Evolutionary conservation across 2,888 invertebrate genomes (phyloP), one percentile per base, ranked within the genome.

Genomic region (Apocheima hispidaria): DNA sequence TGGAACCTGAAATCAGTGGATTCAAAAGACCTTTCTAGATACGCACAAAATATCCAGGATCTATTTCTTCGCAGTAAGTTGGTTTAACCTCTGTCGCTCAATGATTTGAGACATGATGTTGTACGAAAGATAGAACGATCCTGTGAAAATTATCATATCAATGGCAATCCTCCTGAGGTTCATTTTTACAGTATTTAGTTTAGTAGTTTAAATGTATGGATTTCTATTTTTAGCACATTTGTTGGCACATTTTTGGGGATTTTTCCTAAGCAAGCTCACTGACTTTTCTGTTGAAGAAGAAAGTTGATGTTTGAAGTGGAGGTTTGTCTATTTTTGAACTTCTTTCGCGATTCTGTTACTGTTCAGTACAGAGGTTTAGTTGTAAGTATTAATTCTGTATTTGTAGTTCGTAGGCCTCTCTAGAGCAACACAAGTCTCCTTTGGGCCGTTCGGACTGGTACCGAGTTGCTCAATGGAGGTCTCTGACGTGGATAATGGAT

Each of bases 71-170:
- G 23, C 38, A 40, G 38, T 44, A 20, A 58, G 60, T 16, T 56
- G 48, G 30, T 73, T 75, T 48, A 65, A 69, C 46, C 82, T 75
- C 70, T 80, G 75, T 41, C 63, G 77, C 16, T 71, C 61, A 35
- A 86, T 85, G 14, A 83, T 71, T 26, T 66, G 60, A 4, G 81
- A 74, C 84, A 85, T 84, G 7, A 83, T 12, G 12, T 66, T 74
- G 57, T 86, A 86, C 0, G 86, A 85, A 0, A 77, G 55, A 63
- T 75, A 83, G 48, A 82, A 84, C 0, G 87, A 87, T 0, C 75
- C 62, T 0, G 80, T 72, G 55, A 89, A 84, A 5, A 88, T 72
- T 1, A 80, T 38, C 2, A 68, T 63, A 50, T 87, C 86, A 5
- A 76, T 46, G 0, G 83, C 0, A 2, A 85, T 30, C 60, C 72